Conservation (phyloP, 2,888 invertebrate species). For the Minunthozetes semirufus region DNA sequence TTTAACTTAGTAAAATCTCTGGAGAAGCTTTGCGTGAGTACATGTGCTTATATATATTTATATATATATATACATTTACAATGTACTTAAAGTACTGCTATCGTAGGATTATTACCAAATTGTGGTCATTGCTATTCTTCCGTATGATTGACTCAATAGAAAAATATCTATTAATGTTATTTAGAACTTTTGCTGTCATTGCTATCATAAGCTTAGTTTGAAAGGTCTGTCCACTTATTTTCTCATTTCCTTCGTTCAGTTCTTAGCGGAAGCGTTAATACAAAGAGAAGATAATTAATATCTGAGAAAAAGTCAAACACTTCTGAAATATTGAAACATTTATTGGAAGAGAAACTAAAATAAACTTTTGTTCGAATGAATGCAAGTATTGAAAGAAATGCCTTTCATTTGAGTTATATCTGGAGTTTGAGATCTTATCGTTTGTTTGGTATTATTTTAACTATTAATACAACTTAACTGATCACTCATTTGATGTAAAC, state of each 20-base stretch:
- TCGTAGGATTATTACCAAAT: too few species aligned
- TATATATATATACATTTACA: too few species aligned
- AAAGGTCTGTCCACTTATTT: neutral
- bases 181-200: neutral
- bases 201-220: neutral
- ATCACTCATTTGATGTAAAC: neutral
- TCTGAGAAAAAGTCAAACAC: neutral
- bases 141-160: neutral
- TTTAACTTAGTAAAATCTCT: too few species aligned
- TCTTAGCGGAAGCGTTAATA: neutral
- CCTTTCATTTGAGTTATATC: neutral
- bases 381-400: neutral
- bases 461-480: neutral
- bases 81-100: too few species aligned
- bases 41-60: too few species aligned
- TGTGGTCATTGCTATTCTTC: neutral
- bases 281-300: neutral
- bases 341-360: neutral
- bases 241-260: neutral
- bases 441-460: neutral
- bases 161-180: neutral
- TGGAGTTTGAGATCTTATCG: neutral
- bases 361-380: neutral
- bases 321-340: neutral
- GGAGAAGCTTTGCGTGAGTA: too few species aligned